These are phyloP conservation scores for Drosophila nigromelanica DNA, from an alignment of 1,140 invertebrate species.

Conservation along the genomic window DNA sequence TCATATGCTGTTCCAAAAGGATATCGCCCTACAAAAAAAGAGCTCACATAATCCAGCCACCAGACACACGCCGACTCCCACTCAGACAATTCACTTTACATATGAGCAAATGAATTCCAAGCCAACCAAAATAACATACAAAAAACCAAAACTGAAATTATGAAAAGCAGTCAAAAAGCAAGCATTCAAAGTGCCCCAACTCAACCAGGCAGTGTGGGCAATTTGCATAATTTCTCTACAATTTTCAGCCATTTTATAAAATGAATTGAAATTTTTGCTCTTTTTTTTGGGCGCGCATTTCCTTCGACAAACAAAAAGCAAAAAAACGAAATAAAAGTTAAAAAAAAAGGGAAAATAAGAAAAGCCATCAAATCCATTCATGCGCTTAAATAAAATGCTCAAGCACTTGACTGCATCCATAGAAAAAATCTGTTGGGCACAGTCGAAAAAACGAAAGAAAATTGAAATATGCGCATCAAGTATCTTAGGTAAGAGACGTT, in stretches of 20 bases:
- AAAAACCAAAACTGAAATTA: slow-evolving; percentile 54
- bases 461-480: slow-evolving; percentile 41
- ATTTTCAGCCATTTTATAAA: slow-evolving; percentile 81
- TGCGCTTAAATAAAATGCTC: slow-evolving; percentile 84
- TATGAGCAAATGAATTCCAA: slow-evolving; percentile 72
- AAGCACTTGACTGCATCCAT: slow-evolving; percentile 84
- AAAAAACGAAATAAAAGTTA: slow-evolving; percentile 2
- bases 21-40: slow-evolving; percentile 14
- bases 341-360: slow-evolving; percentile 47
- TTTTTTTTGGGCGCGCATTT: slow-evolving; percentile 31
- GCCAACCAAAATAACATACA: slow-evolving; percentile 48
- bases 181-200: slow-evolving; percentile 62
- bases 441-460: slow-evolving; percentile 40
- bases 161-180: slow-evolving; percentile 65
- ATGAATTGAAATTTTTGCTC: slow-evolving; percentile 77
- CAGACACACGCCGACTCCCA: slow-evolving; percentile 31
- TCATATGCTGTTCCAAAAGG: neutral
- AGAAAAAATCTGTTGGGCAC: slow-evolving; percentile 63
- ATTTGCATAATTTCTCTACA: slow-evolving; percentile 83
- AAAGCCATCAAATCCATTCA: slow-evolving; percentile 81
- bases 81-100: slow-evolving; percentile 77
- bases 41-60: slow-evolving; percentile 52
- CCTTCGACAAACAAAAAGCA: slow-evolving; percentile 34
- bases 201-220: slow-evolving; percentile 41
- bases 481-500: slow-evolving; percentile 1